These are phyloP conservation scores for Hypotaenidia okinawae DNA, from an alignment of 2,797 vertebrate genomes.

Conservation along the genomic window DNA sequence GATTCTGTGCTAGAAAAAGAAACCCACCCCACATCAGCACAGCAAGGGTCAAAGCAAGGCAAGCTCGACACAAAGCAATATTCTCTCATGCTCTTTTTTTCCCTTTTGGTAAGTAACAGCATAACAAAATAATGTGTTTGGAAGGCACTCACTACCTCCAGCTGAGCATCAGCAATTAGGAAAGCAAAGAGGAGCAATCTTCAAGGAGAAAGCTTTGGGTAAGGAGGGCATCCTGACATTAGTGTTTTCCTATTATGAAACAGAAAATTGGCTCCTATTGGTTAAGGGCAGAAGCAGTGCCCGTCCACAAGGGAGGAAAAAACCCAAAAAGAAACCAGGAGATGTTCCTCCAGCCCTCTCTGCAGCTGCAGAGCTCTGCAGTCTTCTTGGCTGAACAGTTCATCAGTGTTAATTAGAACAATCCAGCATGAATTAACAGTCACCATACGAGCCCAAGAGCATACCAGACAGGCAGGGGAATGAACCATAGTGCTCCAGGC, in stretches of 20 bases:
- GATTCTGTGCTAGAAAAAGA: rapidly evolving
- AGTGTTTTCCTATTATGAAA: conserved; percentile 53
- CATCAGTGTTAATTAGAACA: conserved; percentile 18
- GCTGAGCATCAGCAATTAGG: conserved; percentile 67
- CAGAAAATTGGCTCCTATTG: conserved; percentile 29
- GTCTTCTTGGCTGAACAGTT: conserved; percentile 15
- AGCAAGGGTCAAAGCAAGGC: not conserved
- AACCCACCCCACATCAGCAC: not conserved
- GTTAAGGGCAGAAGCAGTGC: not conserved
- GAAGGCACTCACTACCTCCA: conserved; percentile 38
- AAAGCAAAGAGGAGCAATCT: conserved; percentile 55
- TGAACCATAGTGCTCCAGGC: not conserved
- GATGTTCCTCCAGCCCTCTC: not conserved
- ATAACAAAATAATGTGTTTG: conserved; percentile 53
- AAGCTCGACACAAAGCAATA: not conserved
- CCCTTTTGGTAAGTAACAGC: conserved; percentile 34
- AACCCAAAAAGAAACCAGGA: not conserved
- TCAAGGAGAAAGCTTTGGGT: conserved; percentile 66
- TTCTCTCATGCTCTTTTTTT: not conserved
- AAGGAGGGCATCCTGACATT: conserved; percentile 57
- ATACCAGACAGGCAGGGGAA: conserved; percentile 1
- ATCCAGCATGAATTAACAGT: conserved; percentile 44
- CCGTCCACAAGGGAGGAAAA: conserved; percentile 21
- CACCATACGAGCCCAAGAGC: not conserved
- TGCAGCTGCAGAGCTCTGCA: conserved; percentile 8